Evolutionary conservation across 2,888 invertebrate species (phyloP), one percentile per base, ranked within the genome.

Genomic region (Lymantria monacha): DNA sequence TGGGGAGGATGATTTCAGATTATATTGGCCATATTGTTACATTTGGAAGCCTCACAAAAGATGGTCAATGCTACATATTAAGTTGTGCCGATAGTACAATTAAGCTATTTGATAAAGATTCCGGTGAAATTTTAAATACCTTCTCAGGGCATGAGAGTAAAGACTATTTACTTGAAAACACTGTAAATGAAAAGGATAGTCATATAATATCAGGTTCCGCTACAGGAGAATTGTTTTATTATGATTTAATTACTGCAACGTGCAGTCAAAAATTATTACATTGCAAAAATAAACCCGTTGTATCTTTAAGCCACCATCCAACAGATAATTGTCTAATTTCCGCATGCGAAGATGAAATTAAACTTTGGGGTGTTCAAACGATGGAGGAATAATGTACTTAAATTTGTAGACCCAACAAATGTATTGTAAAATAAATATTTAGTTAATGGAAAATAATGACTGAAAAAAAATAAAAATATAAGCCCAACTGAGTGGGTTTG

Each of bases 191-290:
- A 49, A 95, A 94, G 59, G 99, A 99, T 78, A 95, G 95, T 44
- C 95, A 95, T 66, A 94, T 99, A 42, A 87, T 99, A 41, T 96
- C 97, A 14, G 99, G 99, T 0, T 98, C 98, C 0, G 95, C 95
- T 11, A 95, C 96, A 55, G 99, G 99, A 0, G 92, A 93, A 63
- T 88, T 98, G 7, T 96, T 95, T 89, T 94, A 95, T 67, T 99
- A 98, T 97, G 97, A 98, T 85, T 92, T 99, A 42, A 94, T 98
- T 3, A 95, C 95, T 58, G 94, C 94, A 47, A 69, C 49, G 2
- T 74, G 91, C 51, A 70, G 74, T 0, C 76, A 85, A 43, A 93
- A 92, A 61, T 82, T 93, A 30, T 66, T 83, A 2, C 94, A 94
- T 64, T 87, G 79, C 37, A 69, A 73, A n/a, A 93, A 92, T 46